Percentiles rank a stretch among this genome's conserved stretches.
phyloP scores from a whole-genome alignment of 2,888 invertebrate genomes.

The Drosophila mimica region DNA sequence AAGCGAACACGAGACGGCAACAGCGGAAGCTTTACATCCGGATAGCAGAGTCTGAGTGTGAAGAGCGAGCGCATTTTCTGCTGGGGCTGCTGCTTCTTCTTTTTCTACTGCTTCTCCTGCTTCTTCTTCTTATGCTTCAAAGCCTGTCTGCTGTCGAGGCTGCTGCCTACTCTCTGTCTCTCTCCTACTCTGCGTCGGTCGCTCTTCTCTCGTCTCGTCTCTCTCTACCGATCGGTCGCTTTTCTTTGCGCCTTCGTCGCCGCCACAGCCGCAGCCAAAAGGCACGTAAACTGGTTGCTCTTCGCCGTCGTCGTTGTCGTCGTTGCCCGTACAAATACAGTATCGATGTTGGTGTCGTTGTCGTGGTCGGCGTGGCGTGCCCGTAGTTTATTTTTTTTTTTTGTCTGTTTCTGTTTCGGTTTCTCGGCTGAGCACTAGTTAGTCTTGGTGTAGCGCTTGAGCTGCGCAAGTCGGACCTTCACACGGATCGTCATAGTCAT shows the following conservation, averaged over 20 bases:
- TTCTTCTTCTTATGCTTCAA: constrained; percentile 9
- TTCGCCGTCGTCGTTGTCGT: constrained; percentile 26
- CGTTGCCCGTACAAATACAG: constrained; percentile 46
- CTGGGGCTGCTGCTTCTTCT: constrained; percentile 38
- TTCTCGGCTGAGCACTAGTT: constrained; percentile 52
- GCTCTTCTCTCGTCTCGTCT: constrained; percentile 3
- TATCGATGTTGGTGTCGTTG: constrained; percentile 42
- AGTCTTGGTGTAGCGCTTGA: constrained; percentile 76
- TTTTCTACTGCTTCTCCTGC: constrained; percentile 7
- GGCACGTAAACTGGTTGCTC: constrained; percentile 80
- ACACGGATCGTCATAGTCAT: constrained; percentile 25
- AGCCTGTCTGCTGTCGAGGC: constrained; percentile 50
- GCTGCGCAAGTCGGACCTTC: constrained; percentile 71
- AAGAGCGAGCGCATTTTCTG: constrained; percentile 18
- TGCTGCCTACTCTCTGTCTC: constrained; percentile 26
- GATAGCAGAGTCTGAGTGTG: constrained; percentile 57
- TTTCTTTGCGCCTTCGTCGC: constrained; percentile 62
- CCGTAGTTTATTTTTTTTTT: constrained; percentile 61
- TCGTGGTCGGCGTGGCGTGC: constrained; percentile 62
- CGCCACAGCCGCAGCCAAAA: constrained; percentile 66
- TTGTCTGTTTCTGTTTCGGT: constrained; percentile 27
- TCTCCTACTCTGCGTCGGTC: not conserved
- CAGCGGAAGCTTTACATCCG: constrained; percentile 79
- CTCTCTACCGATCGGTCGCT: constrained; percentile 19
- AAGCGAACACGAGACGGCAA: constrained; percentile 57